Conservation (phyloP, 2,797 vertebrate species). For the Coluber constrictor region DNA sequence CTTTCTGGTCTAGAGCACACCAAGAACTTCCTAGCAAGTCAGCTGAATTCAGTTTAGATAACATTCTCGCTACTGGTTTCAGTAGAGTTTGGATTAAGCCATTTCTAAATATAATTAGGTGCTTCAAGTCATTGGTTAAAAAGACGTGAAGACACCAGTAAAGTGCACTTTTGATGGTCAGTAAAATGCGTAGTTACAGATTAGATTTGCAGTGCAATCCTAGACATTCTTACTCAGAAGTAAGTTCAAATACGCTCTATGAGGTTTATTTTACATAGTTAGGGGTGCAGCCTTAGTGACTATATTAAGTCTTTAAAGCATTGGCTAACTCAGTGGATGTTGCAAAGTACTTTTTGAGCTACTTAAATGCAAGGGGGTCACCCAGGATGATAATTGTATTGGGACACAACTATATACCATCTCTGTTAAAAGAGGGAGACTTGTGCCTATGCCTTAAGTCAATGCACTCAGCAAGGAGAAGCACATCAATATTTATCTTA, state of each 20-base stretch:
- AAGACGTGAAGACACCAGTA: slow-evolving; percentile 25
- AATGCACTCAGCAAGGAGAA: slow-evolving; percentile 98
- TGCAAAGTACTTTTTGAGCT: slow-evolving; percentile 55
- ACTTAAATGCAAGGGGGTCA: slow-evolving; percentile 75
- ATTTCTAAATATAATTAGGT: slow-evolving; percentile 8
- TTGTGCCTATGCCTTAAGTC: slow-evolving; percentile 97
- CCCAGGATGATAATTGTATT: slow-evolving; percentile 83
- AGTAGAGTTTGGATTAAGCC: neutral
- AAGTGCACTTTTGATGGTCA: slow-evolving; percentile 33
- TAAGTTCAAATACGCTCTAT: neutral
- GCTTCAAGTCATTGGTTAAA: slow-evolving; percentile 35
- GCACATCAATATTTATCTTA: slow-evolving; percentile 86
- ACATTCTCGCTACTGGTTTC: slow-evolving; percentile 14
- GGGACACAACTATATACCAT: slow-evolving; percentile 78
- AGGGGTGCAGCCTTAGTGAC: slow-evolving; percentile 3
- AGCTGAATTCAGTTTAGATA: slow-evolving; percentile 23
- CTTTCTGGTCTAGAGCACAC: neutral
- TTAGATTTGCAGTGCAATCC: slow-evolving; percentile 14
- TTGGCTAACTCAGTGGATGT: slow-evolving; percentile 54
- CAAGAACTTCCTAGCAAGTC: slow-evolving; percentile 43
- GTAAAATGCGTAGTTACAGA: slow-evolving; percentile 11
- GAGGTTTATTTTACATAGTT: neutral
- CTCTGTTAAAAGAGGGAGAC: slow-evolving; percentile 90
- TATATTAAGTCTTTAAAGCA: slow-evolving; percentile 22
- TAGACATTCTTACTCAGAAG: neutral